These are phyloP conservation scores for Mantis religiosa DNA, from an alignment of 2,888 invertebrate species.

Conservation along the genomic window DNA sequence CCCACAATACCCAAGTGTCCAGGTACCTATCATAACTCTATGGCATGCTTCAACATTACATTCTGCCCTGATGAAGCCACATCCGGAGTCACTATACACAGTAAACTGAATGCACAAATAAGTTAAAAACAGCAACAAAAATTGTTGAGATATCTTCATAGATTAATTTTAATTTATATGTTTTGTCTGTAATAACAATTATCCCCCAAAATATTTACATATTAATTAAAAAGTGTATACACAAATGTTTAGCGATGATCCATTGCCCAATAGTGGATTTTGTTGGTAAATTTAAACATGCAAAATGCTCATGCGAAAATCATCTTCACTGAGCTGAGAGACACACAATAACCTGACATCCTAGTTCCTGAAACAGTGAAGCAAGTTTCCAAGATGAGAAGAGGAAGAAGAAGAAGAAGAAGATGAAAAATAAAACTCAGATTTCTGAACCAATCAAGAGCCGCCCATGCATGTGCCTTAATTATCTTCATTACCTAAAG, in stretches of 20 bases:
- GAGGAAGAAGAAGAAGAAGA: background rate
- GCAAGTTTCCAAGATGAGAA: background rate
- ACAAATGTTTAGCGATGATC: background rate
- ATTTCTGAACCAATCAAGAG: background rate
- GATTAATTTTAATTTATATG: too few relatives aligned
- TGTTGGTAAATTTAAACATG: background rate
- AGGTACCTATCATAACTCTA: too few relatives aligned
- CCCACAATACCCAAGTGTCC: too few relatives aligned
- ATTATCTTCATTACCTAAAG: background rate
- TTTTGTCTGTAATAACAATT: too few relatives aligned
- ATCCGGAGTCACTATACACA: too few relatives aligned
- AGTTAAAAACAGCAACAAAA: background rate
- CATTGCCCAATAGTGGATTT: background rate
- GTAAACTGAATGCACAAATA: background rate
- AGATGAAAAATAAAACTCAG: background rate
- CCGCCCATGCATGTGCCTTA: background rate
- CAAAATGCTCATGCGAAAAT: background rate
- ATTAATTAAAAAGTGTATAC: background rate
- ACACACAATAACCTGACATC: background rate
- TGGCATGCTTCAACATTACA: too few relatives aligned
- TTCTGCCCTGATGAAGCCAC: too few relatives aligned
- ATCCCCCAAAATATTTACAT: background rate
- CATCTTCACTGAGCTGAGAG: background rate
- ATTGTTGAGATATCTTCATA: background rate
- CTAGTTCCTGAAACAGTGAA: background rate